Conservation (phyloP, 1,140 invertebrate genomes). For the Amyelois transitella region DNA sequence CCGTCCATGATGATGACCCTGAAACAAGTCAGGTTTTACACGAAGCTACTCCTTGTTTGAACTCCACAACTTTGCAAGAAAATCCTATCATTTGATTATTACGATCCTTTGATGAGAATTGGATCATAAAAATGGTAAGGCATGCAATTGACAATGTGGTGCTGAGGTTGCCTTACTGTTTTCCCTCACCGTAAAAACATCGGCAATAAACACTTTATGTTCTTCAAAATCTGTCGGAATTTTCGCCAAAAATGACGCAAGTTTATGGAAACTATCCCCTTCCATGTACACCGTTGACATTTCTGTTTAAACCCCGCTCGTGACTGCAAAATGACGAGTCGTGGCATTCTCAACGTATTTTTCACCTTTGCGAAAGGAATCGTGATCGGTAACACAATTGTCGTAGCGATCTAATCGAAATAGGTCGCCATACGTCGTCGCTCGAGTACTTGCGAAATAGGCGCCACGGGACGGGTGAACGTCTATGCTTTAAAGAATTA, state of each 20-base stretch:
- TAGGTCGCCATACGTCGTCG: slow-evolving; percentile 28
- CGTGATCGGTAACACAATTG: slow-evolving; percentile 63
- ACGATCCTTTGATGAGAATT: too few relatives aligned
- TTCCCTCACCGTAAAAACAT: too few relatives aligned
- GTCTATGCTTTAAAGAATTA: not conserved
- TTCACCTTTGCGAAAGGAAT: slow-evolving; percentile 62
- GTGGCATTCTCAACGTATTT: slow-evolving; percentile 69
- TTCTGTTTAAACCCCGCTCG: slow-evolving; percentile 28
- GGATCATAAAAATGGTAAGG: too few relatives aligned
- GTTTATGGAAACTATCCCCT: not conserved
- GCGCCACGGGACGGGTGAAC: not conserved
- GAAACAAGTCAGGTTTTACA: too few relatives aligned
- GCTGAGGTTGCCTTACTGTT: too few relatives aligned
- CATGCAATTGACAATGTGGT: too few relatives aligned
- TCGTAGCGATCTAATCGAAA: slow-evolving; percentile 43
- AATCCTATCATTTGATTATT: too few relatives aligned
- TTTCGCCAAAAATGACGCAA: not conserved
- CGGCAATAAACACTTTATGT: too few relatives aligned
- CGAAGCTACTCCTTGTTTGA: too few relatives aligned
- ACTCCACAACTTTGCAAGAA: too few relatives aligned
- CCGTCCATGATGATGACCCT: too few relatives aligned
- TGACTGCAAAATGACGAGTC: slow-evolving; percentile 69
- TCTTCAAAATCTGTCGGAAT: too few relatives aligned
- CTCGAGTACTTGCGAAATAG: slow-evolving; percentile 25
- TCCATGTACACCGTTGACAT: slow-evolving; percentile 27